Base-by-base conservation (phyloP, 2,113 vertebrate species). In the Dendropsophus ebraccatus region DNA sequence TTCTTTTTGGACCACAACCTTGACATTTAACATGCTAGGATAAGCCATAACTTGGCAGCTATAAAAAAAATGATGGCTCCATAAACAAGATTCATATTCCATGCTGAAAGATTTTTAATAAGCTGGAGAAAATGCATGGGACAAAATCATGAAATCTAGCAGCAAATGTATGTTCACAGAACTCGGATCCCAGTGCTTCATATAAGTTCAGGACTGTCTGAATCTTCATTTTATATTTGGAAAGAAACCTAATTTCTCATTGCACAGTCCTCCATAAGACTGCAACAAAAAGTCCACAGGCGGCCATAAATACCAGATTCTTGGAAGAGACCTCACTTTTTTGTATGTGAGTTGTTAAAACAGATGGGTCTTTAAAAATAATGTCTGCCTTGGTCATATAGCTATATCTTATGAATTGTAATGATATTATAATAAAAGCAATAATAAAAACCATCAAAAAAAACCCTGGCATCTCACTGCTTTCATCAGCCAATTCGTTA, bases 331-430 rank as follows among this genome's bases (percentile, higher is more conserved):
- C 54, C 28, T 32, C 28, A 10, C 8, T 35, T 54, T 77, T 77
- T 28, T 77, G 25, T 50, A 5, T 32, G 28, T 10, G 50, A 77
- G 75, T 32, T 32, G 49, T 35, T 41, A 70, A 70, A 70, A 70
- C 67, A 70, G 67, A 70, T 70, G 67, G 19, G 5, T 19, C 67
- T 70, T 70, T 41, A 37, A 69, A 37, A 70, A 70, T 37, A 37
- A 65, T 6, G 13, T 69, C 16, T 67, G 25, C 62, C 62, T 19
- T 69, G 65, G 30, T 69, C 30, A 17, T 37, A 41, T 70, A 70
- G 32, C 35, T 70, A 70, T 70, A 70, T 17, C 32, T 70, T 70
- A 41, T 21, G 35, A 19, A 41, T 23, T 37, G 35, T 23, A 70
- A 70, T 70, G 19, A 70, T 10, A 70, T 12, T 70, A 19, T 21